Percentiles rank a stretch among this genome's conserved stretches.
These are phyloP conservation scores for Muscidifurax raptorellus DNA, from an alignment of 1,140 invertebrate species.

Conservation along the genomic window DNA sequence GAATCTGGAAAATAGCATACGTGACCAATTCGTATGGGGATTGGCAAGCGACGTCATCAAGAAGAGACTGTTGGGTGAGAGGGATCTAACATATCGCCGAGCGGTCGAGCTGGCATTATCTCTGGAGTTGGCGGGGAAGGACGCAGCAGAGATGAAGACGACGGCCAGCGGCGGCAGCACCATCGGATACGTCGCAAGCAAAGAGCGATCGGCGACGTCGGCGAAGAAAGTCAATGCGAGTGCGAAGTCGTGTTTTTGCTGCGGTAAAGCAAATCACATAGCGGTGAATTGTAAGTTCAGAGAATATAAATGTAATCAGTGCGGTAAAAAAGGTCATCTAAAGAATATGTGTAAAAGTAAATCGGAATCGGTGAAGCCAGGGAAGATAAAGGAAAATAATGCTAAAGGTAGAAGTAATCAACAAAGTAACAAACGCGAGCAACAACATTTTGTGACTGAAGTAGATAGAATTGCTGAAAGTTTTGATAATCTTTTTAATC, in stretches of 20 bases:
- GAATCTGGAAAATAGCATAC: too few species aligned
- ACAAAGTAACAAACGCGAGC: too few species aligned
- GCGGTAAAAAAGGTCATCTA: neutral
- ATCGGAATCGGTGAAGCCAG: too few species aligned
- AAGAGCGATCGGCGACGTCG: too few species aligned
- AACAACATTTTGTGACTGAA: too few species aligned
- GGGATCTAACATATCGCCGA: neutral
- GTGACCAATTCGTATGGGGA: too few species aligned
- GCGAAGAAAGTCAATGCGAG: neutral
- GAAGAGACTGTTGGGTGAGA: neutral
- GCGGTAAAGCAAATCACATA: neutral
- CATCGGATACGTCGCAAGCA: too few species aligned
- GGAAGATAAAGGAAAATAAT: too few species aligned
- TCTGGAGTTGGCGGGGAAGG: neutral
- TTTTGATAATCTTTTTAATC: too few species aligned
- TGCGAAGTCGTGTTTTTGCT: neutral
- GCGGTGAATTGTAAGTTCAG: neutral
- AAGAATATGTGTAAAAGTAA: neutral
- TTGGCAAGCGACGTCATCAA: neutral
- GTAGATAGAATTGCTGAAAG: too few species aligned
- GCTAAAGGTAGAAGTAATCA: too few species aligned
- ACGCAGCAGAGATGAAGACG: too few species aligned
- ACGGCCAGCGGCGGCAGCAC: neutral
- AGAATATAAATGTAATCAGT: neutral
- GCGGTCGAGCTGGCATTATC: neutral